Evolutionary conservation across 2,113 vertebrate genomes (phyloP), one percentile per base, ranked within the genome.

Genomic region (Ailurus styani): DNA sequence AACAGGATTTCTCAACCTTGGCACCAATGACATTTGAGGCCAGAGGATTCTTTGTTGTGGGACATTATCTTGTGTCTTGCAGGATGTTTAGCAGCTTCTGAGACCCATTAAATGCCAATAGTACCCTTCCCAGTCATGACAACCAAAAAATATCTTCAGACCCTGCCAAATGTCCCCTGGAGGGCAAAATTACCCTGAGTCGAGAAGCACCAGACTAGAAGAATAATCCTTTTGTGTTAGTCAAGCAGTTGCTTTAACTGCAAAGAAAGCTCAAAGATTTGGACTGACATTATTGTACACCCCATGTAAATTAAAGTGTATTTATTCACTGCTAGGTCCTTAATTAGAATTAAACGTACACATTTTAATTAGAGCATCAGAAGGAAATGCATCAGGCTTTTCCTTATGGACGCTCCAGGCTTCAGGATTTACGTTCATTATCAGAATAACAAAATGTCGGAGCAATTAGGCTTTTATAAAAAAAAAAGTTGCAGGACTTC

Each of bases 361-460:
- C 68, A 95, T 82, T 94, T 93, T 95, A 91, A 96, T 82, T 83
- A 77, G 64, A 95, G 25, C 20, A 85, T n/a, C 87, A 23, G 81
- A 94, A 4, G 7, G 54, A 45, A 68, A 68, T 23, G n/a, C 5
- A 60, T 42, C 25, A 77, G 52, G 75, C 50, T 20, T 95, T 79
- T 68, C 57, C 64, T 91, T 34, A 64, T 1, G 13, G 83, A 87
- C 0, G 13, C 45, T 15, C 13, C 21, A 83, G 81, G 75, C 45
- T 82, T 83, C 57, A 47, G 31, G 77, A 37, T 68, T 92, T 82
- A 91, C 23, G 66, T 85, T 83, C 25, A 62, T 57, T 92, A 90
- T 70, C 54, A 78, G 81, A 91, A 83, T 66, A 95, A 93, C 54
- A 93, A 83, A 95, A 95, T 82, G 54, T 95, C 77, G 83, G 34